Base-by-base conservation (phyloP, 2,888 invertebrate species). In the Netelia virgata region DNA sequence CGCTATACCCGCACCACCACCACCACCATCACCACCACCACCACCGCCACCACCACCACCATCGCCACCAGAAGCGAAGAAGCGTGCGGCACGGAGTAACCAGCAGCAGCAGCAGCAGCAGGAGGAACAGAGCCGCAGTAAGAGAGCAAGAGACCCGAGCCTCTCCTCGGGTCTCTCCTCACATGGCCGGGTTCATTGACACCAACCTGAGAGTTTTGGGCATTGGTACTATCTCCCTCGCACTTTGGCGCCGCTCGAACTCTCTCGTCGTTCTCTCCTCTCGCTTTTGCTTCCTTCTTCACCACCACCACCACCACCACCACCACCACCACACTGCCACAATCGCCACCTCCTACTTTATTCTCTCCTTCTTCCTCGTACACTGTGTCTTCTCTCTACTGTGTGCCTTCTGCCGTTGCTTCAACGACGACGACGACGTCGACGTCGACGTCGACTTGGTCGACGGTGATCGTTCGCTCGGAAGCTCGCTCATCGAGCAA, bases 131-230 rank as follows among this genome's bases (percentile, higher is more conserved):
- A 68, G 69, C 66, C 73, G 76, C 61, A 69, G 75, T 41, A 74
- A 64, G 61, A 64, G 82, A 82, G 82, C 81, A 64, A 70, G 64
- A 69, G 69, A 70, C 59, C 79, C 87, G 88, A 88, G 90, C 89
- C 88, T 86, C 88, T 88, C 87, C 86, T 74, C 85, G 86, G 88
- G 79, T 64, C 70, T 91, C 92, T 92, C 91, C 91, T 92, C 92
- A 92, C 92, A 91, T 92, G 91, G 91, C 89, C 89, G 92, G 90
- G 93, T 93, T 93, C 93, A 93, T 93, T 93, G 93, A 93, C 93
- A 93, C 92, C 91, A 91, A 79, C 88, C 91, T 90, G 91, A 92
- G 86, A 87, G 92, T 93, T 93, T 93, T 93, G 92, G 93, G 92
- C 93, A 92, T 92, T 91, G 90, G 90, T 89, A 90, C 90, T 91